Percentiles rank a stretch among this genome's conserved stretches.
These are phyloP conservation scores for Arrhopalites spinosus DNA, from an alignment of 2,888 invertebrate species.

Conservation along the genomic window DNA sequence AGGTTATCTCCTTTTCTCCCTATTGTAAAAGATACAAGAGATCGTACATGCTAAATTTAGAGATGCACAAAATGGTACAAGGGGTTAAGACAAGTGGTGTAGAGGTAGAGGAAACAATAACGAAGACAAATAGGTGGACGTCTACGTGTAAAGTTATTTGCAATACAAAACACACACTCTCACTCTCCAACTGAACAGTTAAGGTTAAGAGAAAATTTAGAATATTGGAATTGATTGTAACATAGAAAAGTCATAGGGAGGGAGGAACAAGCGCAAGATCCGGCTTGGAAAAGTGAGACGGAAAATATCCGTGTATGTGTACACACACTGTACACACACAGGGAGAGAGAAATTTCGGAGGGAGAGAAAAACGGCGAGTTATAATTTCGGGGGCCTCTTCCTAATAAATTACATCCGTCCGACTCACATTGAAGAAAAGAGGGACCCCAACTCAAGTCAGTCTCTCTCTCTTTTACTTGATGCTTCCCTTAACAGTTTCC, in stretches of 20 bases:
- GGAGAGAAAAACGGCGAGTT: neutral
- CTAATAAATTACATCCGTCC: constrained; percentile 32
- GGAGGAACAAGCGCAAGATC: no score
- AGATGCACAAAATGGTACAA: no score
- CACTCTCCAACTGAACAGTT: neutral
- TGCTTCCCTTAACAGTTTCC: neutral
- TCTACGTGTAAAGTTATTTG: neutral
- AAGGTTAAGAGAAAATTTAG: neutral
- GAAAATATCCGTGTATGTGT: no score
- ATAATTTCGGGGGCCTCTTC: constrained; percentile 21
- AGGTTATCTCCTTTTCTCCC: no score
- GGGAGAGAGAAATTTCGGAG: neutral
- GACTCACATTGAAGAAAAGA: neutral
- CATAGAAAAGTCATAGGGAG: neutral
- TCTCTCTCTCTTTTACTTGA: neutral
- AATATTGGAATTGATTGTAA: neutral
- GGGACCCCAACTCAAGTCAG: neutral
- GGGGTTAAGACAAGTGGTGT: neutral
- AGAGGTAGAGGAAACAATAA: neutral
- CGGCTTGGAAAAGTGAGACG: no score
- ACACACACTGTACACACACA: no score
- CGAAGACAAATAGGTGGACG: constrained; percentile 15
- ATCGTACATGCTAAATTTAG: no score
- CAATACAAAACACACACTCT: neutral
- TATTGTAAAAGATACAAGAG: no score